Percentiles rank a stretch among this genome's conserved stretches.
These are phyloP conservation scores for Microtus richardsoni DNA, from an alignment of 2,113 vertebrate genomes.

Conservation along the genomic window DNA sequence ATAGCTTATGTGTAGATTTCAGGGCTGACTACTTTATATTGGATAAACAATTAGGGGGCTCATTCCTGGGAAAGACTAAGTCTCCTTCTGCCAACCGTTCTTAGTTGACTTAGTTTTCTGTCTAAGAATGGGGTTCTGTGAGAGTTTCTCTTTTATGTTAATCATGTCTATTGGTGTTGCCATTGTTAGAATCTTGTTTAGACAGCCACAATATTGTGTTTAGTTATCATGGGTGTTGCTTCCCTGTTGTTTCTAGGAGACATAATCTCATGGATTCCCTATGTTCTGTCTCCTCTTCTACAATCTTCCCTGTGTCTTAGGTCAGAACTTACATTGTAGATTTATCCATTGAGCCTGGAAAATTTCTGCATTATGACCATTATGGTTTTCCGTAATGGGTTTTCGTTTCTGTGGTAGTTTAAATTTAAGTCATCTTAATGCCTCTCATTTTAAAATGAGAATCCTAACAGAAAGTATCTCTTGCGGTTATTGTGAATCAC, in stretches of 20 bases:
- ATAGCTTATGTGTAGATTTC: not conserved
- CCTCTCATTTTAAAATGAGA: conserved; percentile 12
- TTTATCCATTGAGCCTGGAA: too few species aligned
- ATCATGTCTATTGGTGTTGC: not conserved
- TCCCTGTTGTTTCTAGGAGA: not conserved
- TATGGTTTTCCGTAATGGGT: not conserved
- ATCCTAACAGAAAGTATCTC: not conserved
- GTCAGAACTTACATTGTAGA: not conserved
- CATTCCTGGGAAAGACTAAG: too few species aligned
- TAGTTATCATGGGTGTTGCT: not conserved
- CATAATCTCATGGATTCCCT: not conserved
- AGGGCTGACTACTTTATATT: not conserved
- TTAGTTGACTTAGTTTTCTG: not conserved
- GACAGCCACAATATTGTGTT: not conserved
- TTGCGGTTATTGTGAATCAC: not conserved
- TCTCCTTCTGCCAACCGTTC: not conserved
- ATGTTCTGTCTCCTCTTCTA: not conserved
- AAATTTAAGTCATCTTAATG: not conserved
- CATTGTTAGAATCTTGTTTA: not conserved
- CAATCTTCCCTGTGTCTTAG: not conserved
- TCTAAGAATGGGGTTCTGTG: not conserved
- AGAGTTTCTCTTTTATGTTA: not conserved
- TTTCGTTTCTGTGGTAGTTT: not conserved
- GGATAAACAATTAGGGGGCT: not conserved
- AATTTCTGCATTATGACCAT: not conserved